Conservation (phyloP, 23 tunicate genomes). For the Styela clava region DNA sequence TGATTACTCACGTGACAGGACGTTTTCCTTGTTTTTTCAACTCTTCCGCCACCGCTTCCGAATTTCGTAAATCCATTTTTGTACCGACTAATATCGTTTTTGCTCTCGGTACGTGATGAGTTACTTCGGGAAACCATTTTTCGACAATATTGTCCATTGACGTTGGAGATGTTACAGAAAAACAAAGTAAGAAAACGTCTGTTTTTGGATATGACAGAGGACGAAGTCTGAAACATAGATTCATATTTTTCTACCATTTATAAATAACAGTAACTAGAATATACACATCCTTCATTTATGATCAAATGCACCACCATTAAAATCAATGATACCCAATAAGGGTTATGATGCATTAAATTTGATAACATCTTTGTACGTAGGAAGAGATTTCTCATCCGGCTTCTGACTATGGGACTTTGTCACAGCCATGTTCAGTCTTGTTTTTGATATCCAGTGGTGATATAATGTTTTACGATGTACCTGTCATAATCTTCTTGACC, state of each 20-base stretch:
- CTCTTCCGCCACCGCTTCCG: background rate
- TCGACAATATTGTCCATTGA: background rate
- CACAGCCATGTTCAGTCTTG: too few relatives aligned
- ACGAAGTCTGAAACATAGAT: background rate
- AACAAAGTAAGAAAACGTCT: background rate
- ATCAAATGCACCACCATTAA: too few relatives aligned
- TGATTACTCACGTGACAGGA: background rate
- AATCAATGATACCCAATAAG: too few relatives aligned
- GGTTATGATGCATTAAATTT: too few relatives aligned
- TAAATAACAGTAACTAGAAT: too few relatives aligned
- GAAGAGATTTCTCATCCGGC: too few relatives aligned
- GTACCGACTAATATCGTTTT: background rate
- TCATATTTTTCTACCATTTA: background rate
- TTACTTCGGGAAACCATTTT: conserved; percentile 2
- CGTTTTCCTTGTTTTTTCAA: background rate
- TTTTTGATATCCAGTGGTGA: too few relatives aligned
- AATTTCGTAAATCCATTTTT: conserved; percentile 1
- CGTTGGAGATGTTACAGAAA: conserved; percentile 4
- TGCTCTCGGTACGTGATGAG: background rate
- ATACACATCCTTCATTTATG: too few relatives aligned
- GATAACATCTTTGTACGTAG: too few relatives aligned
- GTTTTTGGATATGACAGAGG: conserved; percentile 9
- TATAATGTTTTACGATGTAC: too few relatives aligned
- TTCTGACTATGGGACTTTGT: too few relatives aligned
- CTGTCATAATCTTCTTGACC: conserved; percentile 16